phyloP scores from a whole-genome alignment of 1,140 invertebrate genomes.

The Acromyrmex echinatior region DNA sequence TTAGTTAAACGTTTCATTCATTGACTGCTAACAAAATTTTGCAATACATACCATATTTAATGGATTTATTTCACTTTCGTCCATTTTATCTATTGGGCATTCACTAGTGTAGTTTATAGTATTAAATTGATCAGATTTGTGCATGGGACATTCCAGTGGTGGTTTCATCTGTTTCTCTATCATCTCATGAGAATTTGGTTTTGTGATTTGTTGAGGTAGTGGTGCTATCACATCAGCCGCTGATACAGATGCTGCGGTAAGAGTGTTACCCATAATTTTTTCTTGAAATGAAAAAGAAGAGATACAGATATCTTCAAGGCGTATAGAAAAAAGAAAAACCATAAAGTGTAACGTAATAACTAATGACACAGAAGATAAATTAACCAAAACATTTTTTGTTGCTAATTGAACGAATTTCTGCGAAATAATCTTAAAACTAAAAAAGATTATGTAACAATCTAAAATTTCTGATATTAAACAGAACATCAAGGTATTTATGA shows the following conservation, averaged over 20 bases:
- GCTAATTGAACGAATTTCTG: not conserved
- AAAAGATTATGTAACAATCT: slow-evolving; percentile 66
- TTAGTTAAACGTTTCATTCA: not conserved
- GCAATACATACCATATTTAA: slow-evolving; percentile 90
- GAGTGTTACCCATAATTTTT: slow-evolving; percentile 88
- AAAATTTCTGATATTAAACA: not conserved
- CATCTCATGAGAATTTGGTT: slow-evolving; percentile 68
- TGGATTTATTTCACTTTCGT: slow-evolving; percentile 90
- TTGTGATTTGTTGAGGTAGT: slow-evolving; percentile 66
- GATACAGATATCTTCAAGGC: not conserved
- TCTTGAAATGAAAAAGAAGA: not conserved
- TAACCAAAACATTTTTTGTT: not conserved
- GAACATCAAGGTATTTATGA: not conserved
- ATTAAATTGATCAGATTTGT: slow-evolving; percentile 84
- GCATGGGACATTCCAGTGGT: slow-evolving; percentile 93
- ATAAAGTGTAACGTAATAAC: not conserved
- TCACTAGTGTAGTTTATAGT: slow-evolving; percentile 84
- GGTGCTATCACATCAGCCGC: slow-evolving; percentile 84
- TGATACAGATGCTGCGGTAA: slow-evolving; percentile 87
- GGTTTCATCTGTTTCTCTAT: slow-evolving; percentile 83
- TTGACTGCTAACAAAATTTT: not conserved
- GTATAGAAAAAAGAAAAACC: not conserved
- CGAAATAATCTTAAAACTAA: slow-evolving; percentile 55
- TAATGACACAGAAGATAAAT: not conserved
- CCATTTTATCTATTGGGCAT: slow-evolving; percentile 89